Base-by-base conservation (phyloP, 2,113 vertebrate genomes). In the Leptodactylus fuscus region DNA sequence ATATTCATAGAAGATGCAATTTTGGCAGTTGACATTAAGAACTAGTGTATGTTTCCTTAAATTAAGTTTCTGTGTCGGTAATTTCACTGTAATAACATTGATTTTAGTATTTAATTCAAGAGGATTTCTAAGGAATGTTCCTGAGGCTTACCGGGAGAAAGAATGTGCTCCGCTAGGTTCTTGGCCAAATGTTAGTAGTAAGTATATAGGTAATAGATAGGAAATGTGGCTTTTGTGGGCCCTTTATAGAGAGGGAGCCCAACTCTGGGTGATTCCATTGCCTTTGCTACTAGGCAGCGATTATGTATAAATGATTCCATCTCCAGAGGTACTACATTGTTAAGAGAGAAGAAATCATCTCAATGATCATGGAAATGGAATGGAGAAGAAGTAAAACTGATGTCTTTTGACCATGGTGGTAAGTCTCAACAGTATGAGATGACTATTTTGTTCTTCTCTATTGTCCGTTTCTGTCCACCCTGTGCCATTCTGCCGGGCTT, bases 61-160 rank as follows among this genome's bases (percentile, higher is more conserved):
- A 82, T 82, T 58, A 58, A 82, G 81, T 44, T 51, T 83, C 81
- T 22, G 34, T 53, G 81, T 82, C 32, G 27, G 69, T 74, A 53
- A 58, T 74, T 74, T 53, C 44, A 24, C 48, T 29, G 22, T 51
- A 83, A 73, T 74, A 74, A 83, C 69, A 83, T 82, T 73, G n/a
- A 55, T 58, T 74, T 60, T 34, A 44, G 49, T 55, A 16, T 55
- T 18, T 58, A 73, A 83, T 74, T 73, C 36, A 41, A 32, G 34
- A 41, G 34, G 22, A 12, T 73, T 34, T 73, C 69, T 46, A 38
- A 20, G 69, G 27, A 58, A 32, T 11, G 34, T 73, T 73, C 49
- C 44, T 36, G 18, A 44, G 18, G 20, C 36, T 32, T 60, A 20
- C 55, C 34, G 32, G 24, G 8, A 46, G 27, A 48, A 48, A 1